Evolutionary conservation across 2,888 invertebrate genomes (phyloP).

Genomic region (Apocheima hispidaria): DNA sequence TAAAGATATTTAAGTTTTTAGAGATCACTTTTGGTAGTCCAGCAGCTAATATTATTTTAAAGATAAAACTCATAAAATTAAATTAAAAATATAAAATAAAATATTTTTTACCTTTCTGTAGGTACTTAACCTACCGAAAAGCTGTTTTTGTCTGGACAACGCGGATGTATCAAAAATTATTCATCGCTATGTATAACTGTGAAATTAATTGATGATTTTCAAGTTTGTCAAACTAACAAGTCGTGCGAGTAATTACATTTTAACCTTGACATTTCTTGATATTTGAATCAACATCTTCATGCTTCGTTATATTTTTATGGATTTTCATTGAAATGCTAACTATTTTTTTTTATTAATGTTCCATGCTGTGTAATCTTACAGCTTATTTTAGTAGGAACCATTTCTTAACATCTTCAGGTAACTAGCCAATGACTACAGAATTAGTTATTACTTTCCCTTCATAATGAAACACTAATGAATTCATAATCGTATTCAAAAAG

Average conservation of each 20-base stretch:
- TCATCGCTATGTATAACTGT: not conserved
- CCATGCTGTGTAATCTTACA: not conserved
- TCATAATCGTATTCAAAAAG: slow-evolving; percentile 44
- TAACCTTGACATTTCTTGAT: slow-evolving; percentile 32
- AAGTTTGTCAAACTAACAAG: slow-evolving; percentile 24
- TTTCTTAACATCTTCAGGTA: slow-evolving; percentile 15
- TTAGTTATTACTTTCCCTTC: slow-evolving; percentile 36
- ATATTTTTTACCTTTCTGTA: not conserved
- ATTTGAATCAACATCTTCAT: slow-evolving; percentile 31
- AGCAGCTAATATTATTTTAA: no score
- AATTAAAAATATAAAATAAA: no score
- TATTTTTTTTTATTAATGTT: not conserved
- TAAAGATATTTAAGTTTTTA: no score
- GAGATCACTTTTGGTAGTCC: no score
- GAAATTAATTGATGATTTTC: slow-evolving; percentile 16
- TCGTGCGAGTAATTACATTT: slow-evolving; percentile 23
- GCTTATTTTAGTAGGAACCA: not conserved
- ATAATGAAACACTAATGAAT: slow-evolving; percentile 47
- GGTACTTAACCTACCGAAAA: not conserved
- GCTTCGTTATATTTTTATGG: slow-evolving; percentile 30
- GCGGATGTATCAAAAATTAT: slow-evolving; percentile 3
- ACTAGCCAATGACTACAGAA: slow-evolving; percentile 10
- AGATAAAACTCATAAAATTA: no score
- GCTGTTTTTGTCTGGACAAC: not conserved
- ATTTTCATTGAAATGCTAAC: not conserved